These are phyloP conservation scores for Hepsetus odoe DNA, from an alignment of 2,113 vertebrate genomes.

Conservation along the genomic window DNA sequence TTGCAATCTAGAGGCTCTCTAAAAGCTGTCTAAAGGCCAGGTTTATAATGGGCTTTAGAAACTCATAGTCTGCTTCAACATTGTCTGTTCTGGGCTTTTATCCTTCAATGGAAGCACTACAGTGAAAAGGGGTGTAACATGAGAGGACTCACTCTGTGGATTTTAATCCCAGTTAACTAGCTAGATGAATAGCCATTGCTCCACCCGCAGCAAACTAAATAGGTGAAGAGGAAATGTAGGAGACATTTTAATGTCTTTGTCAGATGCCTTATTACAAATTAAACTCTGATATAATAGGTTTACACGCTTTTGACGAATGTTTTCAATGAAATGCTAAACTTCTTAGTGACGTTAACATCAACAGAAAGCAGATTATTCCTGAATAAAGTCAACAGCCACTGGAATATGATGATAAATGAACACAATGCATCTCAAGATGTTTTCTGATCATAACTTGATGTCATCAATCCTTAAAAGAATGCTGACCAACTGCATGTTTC, in stretches of 20 bases:
- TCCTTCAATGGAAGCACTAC: slow-evolving; percentile 6
- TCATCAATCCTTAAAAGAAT: too few relatives aligned
- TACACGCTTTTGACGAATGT: too few relatives aligned
- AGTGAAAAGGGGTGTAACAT: slow-evolving; percentile 24
- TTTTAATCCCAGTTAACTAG: background rate
- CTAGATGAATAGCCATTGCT: slow-evolving; percentile 5
- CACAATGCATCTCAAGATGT: too few relatives aligned
- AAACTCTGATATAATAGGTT: too few relatives aligned
- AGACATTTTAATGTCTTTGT: background rate
- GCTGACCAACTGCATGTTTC: too few relatives aligned
- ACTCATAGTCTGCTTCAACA: background rate
- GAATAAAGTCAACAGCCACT: too few relatives aligned
- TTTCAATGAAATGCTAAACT: too few relatives aligned
- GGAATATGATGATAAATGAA: too few relatives aligned
- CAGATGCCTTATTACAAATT: background rate
- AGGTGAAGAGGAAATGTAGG: background rate
- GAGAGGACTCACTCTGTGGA: slow-evolving; percentile 14
- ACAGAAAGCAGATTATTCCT: too few relatives aligned
- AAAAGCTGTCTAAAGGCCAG: background rate
- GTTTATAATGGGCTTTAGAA: slow-evolving; percentile 27
- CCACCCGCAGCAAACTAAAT: background rate
- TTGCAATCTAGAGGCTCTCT: background rate
- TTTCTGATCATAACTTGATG: too few relatives aligned
- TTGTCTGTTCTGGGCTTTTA: slow-evolving; percentile 22
- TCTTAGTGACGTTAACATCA: too few relatives aligned